Conservation (phyloP, 2,888 invertebrate genomes). For the Acanthoscelides obtectus region DNA sequence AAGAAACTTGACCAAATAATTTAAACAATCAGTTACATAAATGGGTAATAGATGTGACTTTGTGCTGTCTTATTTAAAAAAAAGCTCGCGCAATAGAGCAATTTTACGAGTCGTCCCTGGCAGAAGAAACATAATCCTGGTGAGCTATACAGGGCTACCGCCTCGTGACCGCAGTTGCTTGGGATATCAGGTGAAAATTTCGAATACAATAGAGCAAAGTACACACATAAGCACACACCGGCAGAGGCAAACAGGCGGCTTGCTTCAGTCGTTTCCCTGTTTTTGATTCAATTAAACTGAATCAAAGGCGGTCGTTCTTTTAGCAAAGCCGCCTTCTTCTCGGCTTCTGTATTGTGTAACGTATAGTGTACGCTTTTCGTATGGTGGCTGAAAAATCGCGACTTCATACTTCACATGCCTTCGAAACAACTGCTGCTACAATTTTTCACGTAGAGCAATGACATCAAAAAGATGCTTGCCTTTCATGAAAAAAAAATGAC, state of each 20-base stretch:
- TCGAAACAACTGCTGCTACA: too few relatives aligned
- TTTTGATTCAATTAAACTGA: constrained; percentile 22
- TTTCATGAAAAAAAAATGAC: too few relatives aligned
- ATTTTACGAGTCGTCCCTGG: background rate
- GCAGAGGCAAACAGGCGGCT: constrained; percentile 17
- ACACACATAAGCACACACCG: constrained; percentile 4
- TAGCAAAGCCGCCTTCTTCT: background rate
- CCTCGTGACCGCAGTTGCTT: constrained; percentile 1
- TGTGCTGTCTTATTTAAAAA: too few relatives aligned
- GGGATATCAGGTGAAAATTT: constrained; percentile 15
- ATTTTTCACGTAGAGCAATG: too few relatives aligned
- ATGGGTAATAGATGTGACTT: too few relatives aligned
- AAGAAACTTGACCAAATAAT: too few relatives aligned
- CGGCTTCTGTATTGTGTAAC: background rate
- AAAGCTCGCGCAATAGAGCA: too few relatives aligned
- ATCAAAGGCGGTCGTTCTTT: constrained; percentile 18
- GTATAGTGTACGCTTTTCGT: too few relatives aligned
- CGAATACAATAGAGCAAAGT: constrained; percentile 12
- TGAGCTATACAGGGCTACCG: background rate
- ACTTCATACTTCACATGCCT: too few relatives aligned
- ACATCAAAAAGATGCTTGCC: too few relatives aligned
- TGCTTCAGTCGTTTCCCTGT: constrained; percentile 13
- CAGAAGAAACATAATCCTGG: constrained; percentile 15
- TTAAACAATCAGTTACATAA: too few relatives aligned
- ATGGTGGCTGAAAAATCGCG: too few relatives aligned